Conservation (phyloP, 2,888 invertebrate species). For the Oligia latruncula region DNA sequence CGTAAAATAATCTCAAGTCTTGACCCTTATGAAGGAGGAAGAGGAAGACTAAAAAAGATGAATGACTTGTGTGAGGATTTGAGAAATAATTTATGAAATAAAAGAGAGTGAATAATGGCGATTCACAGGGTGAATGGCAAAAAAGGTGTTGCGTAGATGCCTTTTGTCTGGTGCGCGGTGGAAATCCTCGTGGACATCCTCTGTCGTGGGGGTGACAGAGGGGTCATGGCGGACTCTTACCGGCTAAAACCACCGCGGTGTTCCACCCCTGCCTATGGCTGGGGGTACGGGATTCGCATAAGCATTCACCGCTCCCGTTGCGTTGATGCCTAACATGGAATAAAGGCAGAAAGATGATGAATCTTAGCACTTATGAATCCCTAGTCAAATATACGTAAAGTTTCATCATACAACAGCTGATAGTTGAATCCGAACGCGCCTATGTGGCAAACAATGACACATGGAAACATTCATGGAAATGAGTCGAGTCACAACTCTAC, state of each 20-base stretch:
- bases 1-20: slow-evolving; percentile 12
- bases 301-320: too few relatives aligned
- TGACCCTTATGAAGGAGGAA: neutral
- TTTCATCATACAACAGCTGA: slow-evolving; percentile 74
- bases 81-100: neutral
- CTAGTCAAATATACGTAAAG: slow-evolving; percentile 76
- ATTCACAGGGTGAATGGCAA: neutral
- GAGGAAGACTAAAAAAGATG: neutral
- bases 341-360: neutral
- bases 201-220: too few relatives aligned
- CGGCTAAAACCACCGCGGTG: too few relatives aligned
- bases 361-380: slow-evolving; percentile 66
- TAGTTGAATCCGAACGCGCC: slow-evolving; percentile 2
- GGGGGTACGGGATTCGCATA: too few relatives aligned
- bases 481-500: neutral
- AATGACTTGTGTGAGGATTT: neutral
- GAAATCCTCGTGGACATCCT: too few relatives aligned
- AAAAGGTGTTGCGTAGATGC: neutral
- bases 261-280: too few relatives aligned
- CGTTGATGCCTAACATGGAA: too few relatives aligned
- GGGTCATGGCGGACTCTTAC: too few relatives aligned
- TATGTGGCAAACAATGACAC: neutral
- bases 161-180: too few relatives aligned
- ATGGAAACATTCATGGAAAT: neutral
- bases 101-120: neutral